These are phyloP conservation scores for Perizoma affinitatum DNA, from an alignment of 2,888 invertebrate genomes.

Conservation along the genomic window DNA sequence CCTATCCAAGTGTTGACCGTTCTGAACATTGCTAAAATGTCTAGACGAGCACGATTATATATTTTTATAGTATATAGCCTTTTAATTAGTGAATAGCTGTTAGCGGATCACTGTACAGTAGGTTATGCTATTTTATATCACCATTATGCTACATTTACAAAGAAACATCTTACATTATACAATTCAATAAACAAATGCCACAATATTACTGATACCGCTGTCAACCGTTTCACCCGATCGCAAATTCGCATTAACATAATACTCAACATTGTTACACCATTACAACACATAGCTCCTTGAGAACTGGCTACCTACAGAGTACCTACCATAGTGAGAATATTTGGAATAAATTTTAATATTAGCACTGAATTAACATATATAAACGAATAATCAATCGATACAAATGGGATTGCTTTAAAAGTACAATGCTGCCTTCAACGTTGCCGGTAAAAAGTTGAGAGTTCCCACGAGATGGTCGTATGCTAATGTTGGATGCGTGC, in stretches of 20 bases:
- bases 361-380: slow-evolving; percentile 57
- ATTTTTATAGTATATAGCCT: background rate
- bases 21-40: too few relatives aligned
- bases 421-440: slow-evolving; percentile 33
- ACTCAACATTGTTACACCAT: slow-evolving; percentile 36
- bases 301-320: slow-evolving; percentile 33
- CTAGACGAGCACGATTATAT: too few relatives aligned
- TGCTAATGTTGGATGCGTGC: slow-evolving; percentile 55
- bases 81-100: slow-evolving; percentile 2
- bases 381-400: slow-evolving; percentile 61
- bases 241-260: slow-evolving; percentile 39
- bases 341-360: slow-evolving; percentile 49
- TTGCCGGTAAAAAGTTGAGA: slow-evolving; percentile 34
- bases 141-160: slow-evolving; percentile 11
- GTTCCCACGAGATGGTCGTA: slow-evolving; percentile 67
- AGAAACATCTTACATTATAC: slow-evolving; percentile 13
- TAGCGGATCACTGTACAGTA: background rate
- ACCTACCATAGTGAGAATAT: slow-evolving; percentile 37
- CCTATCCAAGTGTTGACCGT: too few relatives aligned
- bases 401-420: slow-evolving; percentile 40
- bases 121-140: slow-evolving; percentile 5
- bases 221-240: slow-evolving; percentile 19
- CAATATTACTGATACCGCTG: slow-evolving; percentile 6
- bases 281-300: slow-evolving; percentile 38
- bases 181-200: slow-evolving; percentile 19